These are phyloP conservation scores for Pollimyrus isidori DNA, from an alignment of 2,113 vertebrate species.

Conservation along the genomic window DNA sequence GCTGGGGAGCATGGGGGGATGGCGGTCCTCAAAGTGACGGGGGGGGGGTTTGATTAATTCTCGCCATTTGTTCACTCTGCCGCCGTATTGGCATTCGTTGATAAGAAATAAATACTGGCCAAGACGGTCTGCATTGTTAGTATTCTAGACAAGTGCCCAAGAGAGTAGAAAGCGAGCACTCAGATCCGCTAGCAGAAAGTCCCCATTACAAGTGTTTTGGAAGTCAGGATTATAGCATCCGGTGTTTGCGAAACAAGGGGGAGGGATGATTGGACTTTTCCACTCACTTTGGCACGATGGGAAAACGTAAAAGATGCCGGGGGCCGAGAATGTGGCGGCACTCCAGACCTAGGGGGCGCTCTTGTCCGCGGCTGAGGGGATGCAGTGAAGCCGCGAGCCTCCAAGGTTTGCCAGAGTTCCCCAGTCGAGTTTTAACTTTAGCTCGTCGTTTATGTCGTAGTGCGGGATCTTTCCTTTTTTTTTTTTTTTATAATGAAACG, in stretches of 20 bases:
- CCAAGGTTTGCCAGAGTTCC: background rate
- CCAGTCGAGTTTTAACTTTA: background rate
- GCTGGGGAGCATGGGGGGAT: background rate
- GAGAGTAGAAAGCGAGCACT: background rate
- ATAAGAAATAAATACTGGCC: constrained; percentile 23
- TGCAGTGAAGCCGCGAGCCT: background rate
- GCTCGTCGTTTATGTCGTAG: background rate
- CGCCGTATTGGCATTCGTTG: constrained; percentile 13
- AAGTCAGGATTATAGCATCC: background rate
- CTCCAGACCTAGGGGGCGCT: background rate
- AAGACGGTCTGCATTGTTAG: constrained; percentile 13
- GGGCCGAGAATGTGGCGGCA: background rate
- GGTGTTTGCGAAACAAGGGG: background rate
- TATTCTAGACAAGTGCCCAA: constrained; percentile 15
- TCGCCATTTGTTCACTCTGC: constrained; percentile 21
- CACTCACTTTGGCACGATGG: background rate
- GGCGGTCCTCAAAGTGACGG: background rate
- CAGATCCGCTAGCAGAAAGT: background rate
- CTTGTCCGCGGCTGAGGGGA: background rate
- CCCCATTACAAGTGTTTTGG: background rate
- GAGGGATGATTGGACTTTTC: background rate
- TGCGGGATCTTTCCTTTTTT: background rate
- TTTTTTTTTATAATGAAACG: background rate
- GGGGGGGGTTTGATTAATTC: constrained; percentile 34
- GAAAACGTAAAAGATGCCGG: background rate